Evolutionary conservation across 2,888 invertebrate genomes (phyloP).

Genomic region (Rhagophthalmus giganteus): DNA sequence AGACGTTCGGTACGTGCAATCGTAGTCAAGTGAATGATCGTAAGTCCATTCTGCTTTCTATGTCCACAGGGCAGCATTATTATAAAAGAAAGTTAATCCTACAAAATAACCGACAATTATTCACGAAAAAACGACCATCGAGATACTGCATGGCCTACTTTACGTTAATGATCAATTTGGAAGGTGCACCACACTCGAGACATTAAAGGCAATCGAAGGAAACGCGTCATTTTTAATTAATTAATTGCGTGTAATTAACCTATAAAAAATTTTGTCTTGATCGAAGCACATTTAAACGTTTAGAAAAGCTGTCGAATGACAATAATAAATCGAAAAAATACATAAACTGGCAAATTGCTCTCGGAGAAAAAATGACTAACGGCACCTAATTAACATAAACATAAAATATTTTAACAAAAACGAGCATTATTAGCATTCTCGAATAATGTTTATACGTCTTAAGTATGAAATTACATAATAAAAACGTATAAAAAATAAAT

Average conservation of each 20-base stretch:
- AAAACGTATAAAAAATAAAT: not conserved
- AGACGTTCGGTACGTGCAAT: too few species aligned
- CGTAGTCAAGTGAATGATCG: not conserved
- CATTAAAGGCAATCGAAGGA: slow-evolving; percentile 8
- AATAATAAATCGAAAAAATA: too few species aligned
- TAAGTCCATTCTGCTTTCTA: slow-evolving; percentile 17
- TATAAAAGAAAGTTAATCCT: slow-evolving; percentile 21
- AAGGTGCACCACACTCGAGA: slow-evolving; percentile 9
- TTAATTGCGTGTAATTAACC: not conserved
- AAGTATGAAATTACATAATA: slow-evolving; percentile 6
- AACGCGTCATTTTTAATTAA: slow-evolving; percentile 6
- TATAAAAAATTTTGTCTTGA: not conserved
- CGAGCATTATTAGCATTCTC: slow-evolving; percentile 9
- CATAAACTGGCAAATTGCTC: too few species aligned
- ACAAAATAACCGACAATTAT: slow-evolving; percentile 13
- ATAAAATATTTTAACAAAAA: slow-evolving; percentile 11
- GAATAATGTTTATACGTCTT: slow-evolving; percentile 6
- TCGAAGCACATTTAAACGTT: not conserved
- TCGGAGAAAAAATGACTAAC: too few species aligned
- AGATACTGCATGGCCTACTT: slow-evolving; percentile 15
- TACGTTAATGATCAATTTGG: slow-evolving; percentile 13
- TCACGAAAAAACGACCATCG: slow-evolving; percentile 17
- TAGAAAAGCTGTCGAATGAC: too few species aligned
- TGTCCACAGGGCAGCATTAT: slow-evolving; percentile 17
- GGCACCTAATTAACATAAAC: too few species aligned